Evolutionary conservation across 2,113 vertebrate genomes (phyloP).

Genomic region (Proteles cristata): DNA sequence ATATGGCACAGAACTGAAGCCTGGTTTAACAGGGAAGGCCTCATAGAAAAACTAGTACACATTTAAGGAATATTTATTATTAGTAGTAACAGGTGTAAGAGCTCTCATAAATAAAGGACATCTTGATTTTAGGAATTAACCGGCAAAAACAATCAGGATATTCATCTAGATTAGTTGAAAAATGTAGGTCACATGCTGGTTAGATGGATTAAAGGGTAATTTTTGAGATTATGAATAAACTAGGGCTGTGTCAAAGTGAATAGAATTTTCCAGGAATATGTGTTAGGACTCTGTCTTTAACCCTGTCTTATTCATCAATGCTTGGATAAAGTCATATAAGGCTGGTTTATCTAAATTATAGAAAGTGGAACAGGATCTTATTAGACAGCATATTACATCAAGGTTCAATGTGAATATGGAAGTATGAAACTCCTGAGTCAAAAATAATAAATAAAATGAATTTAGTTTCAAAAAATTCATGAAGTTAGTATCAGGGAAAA

Average conservation of each 20-base stretch:
- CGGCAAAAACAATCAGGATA: neutral
- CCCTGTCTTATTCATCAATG: neutral
- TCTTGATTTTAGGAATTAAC: slow-evolving; percentile 24
- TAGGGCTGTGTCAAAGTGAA: neutral
- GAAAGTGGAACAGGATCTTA: neutral
- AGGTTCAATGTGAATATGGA: neutral
- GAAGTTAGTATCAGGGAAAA: neutral
- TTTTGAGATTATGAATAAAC: neutral
- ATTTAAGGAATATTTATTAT: neutral
- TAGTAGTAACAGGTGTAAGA: neutral
- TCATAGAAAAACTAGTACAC: neutral
- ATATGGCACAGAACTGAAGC: neutral
- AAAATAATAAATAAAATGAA: slow-evolving; percentile 33
- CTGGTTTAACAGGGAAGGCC: neutral
- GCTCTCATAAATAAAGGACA: neutral
- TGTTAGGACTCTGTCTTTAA: neutral
- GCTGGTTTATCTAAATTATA: neutral
- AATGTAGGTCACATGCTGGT: neutral
- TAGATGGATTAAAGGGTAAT: neutral
- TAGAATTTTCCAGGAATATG: neutral
- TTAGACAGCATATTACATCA: neutral
- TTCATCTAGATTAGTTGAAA: neutral
- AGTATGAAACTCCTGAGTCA: neutral
- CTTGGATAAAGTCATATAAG: neutral
- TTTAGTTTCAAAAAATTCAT: neutral